Base-by-base conservation (phyloP, 2,888 invertebrate genomes). In the Dendrolimus houi region DNA sequence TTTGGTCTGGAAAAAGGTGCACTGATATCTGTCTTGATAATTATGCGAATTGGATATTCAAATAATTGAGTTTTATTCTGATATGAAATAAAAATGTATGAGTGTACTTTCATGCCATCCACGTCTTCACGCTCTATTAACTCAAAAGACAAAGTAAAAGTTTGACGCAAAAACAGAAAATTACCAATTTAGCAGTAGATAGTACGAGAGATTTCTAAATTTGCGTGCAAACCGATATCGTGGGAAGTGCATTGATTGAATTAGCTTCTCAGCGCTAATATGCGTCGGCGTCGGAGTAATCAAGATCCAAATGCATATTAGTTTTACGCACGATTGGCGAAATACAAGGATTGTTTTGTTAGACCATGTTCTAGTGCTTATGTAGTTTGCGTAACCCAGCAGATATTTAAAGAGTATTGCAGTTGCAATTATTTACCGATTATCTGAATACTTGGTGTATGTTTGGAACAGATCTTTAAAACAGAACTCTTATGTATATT, bases 231-330 rank as follows among this genome's bases (percentile, higher is more conserved):
- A 62, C 58, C 60, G 57, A 60, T 70, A 63, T 72, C 78, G 80
- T 82, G 82, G 74, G 82, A 84, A 83, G 71, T 73, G 75, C 72
- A 76, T 74, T 74, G 77, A 77, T 76, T 83, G 68, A 78, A 83
- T 85, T 83, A 83, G 69, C 74, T 78, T 68, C 63, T 72, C 62
- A 55, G 58, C 66, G 59, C 64, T 65, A 68, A 72, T 71, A 64
- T 68, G 66, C 47, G 47, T 47, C 47, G 47, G 47, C 47, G 12
- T 47, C 12, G 67, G 62, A 66, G 61, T 62, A 64, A 75, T 75
- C 71, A 61, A 73, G 75, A 80, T 77, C 68, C 66, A 70, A 68
- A 71, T 72, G 72, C 67, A 72, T 69, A 63, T 61, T 72, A 69
- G 73, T 77, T 74, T 75, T 75, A 75, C 71, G 75, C 71, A 71